phyloP scores from a whole-genome alignment of 1,140 invertebrate species.

The Kradibia gibbosae region DNA sequence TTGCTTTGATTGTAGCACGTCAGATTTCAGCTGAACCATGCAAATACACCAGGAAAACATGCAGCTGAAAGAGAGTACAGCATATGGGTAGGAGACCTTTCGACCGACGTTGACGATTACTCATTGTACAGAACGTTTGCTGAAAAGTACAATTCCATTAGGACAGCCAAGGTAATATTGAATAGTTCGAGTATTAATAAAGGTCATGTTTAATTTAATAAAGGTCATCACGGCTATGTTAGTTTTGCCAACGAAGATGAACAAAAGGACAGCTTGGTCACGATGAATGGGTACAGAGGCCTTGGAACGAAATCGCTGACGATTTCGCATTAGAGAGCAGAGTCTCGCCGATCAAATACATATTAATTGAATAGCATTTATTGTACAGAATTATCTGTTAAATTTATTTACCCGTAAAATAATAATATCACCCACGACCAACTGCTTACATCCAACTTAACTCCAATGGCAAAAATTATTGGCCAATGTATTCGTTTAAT shows the following conservation, averaged over 20 bases:
- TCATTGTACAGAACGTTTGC: slow-evolving; percentile 93
- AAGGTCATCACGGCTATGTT: slow-evolving; percentile 98
- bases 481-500: too few species aligned
- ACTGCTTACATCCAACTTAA: too few species aligned
- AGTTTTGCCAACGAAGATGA: slow-evolving; percentile 95
- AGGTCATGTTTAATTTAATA: too few species aligned
- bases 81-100: slow-evolving; percentile 95
- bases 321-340: too few species aligned
- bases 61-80: slow-evolving; percentile 89
- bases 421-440: too few species aligned
- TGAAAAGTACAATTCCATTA: slow-evolving; percentile 91
- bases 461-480: too few species aligned
- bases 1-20: slow-evolving; percentile 74
- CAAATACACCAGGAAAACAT: slow-evolving; percentile 85
- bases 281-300: slow-evolving; percentile 90
- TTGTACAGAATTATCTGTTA: too few species aligned
- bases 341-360: too few species aligned
- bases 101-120: slow-evolving; percentile 97
- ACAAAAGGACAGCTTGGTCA: slow-evolving; percentile 90
- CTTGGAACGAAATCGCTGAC: slow-evolving; percentile 88
- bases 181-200: slow-evolving; percentile 92
- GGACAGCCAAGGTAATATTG: slow-evolving; percentile 96
- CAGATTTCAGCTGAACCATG: slow-evolving; percentile 91
- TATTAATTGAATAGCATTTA: too few species aligned
- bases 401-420: too few species aligned